Conservation (phyloP, 2,888 invertebrate species). For the Tipula confusa region DNA sequence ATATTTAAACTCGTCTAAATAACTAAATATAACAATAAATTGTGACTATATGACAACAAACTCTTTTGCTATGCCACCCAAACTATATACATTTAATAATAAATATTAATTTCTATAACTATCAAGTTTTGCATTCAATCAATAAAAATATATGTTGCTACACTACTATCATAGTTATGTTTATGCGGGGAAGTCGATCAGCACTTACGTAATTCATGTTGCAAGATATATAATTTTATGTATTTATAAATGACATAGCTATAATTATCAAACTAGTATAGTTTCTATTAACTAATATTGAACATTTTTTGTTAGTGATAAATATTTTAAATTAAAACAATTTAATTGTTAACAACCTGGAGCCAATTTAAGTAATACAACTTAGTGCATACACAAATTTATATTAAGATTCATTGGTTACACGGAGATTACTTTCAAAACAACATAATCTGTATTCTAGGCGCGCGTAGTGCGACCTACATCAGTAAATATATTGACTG, state of each 20-base stretch:
- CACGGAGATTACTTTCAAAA: not conserved
- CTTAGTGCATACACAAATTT: not conserved
- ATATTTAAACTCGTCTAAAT: not conserved
- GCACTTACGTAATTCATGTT: not conserved
- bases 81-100: not conserved
- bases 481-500: not conserved
- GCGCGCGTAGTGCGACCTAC: not conserved
- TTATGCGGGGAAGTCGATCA: not conserved
- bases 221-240: not conserved
- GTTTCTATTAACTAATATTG: not conserved
- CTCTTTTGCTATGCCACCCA: not conserved
- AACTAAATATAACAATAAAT: not conserved
- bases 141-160: not conserved
- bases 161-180: not conserved
- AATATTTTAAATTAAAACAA: not conserved
- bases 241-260: not conserved
- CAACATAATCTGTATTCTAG: not conserved
- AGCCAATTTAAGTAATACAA: not conserved
- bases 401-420: not conserved
- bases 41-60: not conserved
- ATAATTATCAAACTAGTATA: not conserved
- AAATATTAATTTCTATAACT: not conserved
- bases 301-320: not conserved
- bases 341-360: not conserved
- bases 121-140: slow-evolving; percentile 5